A percentile compares a stretch with the other conserved stretches of the same genome.
Evolutionary conservation across 2,797 vertebrate genomes (phyloP).

Genomic region (Acipenser ruthenus): DNA sequence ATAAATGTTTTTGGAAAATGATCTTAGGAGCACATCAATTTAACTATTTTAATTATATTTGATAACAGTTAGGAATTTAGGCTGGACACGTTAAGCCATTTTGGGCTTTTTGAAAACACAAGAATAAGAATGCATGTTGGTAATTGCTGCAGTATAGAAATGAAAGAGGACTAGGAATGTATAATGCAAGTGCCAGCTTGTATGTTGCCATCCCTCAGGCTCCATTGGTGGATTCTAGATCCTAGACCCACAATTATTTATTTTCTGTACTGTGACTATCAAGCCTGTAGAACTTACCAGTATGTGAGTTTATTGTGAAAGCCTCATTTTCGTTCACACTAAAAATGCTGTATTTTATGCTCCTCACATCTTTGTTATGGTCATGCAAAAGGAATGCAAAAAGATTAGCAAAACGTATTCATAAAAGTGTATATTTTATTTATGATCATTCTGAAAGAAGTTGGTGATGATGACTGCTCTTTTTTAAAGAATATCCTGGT

Average conservation of each 20-base stretch:
- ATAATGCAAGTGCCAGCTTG: conserved; percentile 13
- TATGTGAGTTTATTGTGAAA: conserved; percentile 66
- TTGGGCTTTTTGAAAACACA: conserved; percentile 18
- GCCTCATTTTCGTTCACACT: conserved; percentile 62
- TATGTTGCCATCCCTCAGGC: conserved; percentile 5
- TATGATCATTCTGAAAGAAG: too few species aligned
- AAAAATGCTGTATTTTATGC: conserved; percentile 70
- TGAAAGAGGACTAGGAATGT: conserved; percentile 13
- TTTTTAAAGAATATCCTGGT: too few species aligned
- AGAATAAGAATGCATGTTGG: conserved; percentile 21
- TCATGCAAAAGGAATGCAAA: conserved; percentile 34
- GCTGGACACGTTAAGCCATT: conserved; percentile 16
- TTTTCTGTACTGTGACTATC: background rate
- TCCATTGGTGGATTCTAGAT: background rate
- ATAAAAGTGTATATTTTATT: background rate
- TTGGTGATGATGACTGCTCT: too few species aligned
- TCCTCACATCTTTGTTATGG: conserved; percentile 38
- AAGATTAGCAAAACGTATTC: conserved; percentile 3
- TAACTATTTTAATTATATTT: conserved; percentile 23
- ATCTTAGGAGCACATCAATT: conserved; percentile 16
- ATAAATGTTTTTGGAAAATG: conserved; percentile 11
- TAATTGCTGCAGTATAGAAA: conserved; percentile 8
- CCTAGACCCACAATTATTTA: background rate
- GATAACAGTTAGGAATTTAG: conserved; percentile 11
- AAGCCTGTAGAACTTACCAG: conserved; percentile 53